Percentiles rank a stretch among this genome's conserved stretches.
Conservation (phyloP, 2,797 vertebrate species). For the Coracias cyanogaster region DNA sequence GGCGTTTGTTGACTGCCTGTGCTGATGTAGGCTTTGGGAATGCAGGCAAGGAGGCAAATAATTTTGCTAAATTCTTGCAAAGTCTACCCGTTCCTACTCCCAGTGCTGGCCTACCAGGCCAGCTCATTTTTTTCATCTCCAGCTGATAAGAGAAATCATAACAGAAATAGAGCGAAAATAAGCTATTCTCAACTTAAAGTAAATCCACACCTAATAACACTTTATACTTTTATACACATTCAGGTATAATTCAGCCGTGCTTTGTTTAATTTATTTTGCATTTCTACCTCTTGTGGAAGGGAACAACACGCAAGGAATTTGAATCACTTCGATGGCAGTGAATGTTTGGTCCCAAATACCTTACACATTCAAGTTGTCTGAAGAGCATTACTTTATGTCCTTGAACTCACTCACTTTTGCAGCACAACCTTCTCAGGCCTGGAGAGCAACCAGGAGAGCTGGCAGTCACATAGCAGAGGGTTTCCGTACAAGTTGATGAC, state of each 20-base stretch:
- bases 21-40: background rate
- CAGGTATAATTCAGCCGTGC: background rate
- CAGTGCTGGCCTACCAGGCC: background rate
- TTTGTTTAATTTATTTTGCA: background rate
- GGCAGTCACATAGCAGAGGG: conserved; percentile 79
- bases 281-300: background rate
- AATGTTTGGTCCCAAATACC: background rate
- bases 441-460: conserved; percentile 78
- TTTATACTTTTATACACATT: background rate
- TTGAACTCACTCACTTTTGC: conserved; percentile 72
- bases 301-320: background rate
- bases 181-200: background rate
- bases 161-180: background rate
- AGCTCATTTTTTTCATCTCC: background rate
- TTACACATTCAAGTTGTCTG: background rate
- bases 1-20: background rate
- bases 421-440: conserved; percentile 52
- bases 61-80: background rate
- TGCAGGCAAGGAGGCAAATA: background rate
- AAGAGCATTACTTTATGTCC: background rate
- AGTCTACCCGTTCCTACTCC: background rate
- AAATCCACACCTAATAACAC: background rate
- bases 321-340: background rate
- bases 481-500: conserved; percentile 75
- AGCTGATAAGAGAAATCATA: background rate